phyloP scores from a whole-genome alignment of 64 coral and sea anemone genomes.

The Catalaphyllia jardinei region DNA sequence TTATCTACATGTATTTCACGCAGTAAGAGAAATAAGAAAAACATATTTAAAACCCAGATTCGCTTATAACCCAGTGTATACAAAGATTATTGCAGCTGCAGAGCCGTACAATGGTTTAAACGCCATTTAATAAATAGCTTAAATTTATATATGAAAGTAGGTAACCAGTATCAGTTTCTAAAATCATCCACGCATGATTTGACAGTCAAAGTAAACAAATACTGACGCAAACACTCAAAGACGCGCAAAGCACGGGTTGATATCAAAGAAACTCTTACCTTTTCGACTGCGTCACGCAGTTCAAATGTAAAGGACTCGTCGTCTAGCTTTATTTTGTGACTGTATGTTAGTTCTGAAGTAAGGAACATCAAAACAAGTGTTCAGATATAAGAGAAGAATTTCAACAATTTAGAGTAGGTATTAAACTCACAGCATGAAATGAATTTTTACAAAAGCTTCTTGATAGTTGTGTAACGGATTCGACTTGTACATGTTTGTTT shows the following conservation, averaged over 20 bases:
- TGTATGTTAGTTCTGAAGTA: slow-evolving; percentile 81
- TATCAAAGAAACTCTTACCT: slow-evolving; percentile 42
- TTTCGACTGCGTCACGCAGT: slow-evolving; percentile 76
- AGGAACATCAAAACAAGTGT: background rate
- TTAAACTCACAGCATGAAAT: background rate
- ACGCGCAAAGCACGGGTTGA: background rate
- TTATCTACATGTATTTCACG: too few species aligned
- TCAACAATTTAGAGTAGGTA: background rate
- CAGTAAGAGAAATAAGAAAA: too few species aligned
- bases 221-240: background rate
- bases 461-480: background rate
- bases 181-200: background rate
- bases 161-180: too few species aligned
- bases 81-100: too few species aligned
- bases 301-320: slow-evolving; percentile 84
- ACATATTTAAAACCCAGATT: too few species aligned
- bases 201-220: background rate
- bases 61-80: too few species aligned
- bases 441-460: background rate
- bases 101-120: too few species aligned
- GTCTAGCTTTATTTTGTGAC: slow-evolving; percentile 79
- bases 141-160: background rate
- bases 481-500: background rate
- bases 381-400: background rate
- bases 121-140: background rate